Percentiles rank a stretch among this genome's conserved stretches.
These are phyloP conservation scores for Drosophila gaucha DNA, from an alignment of 2,888 invertebrate species.

Conservation along the genomic window DNA sequence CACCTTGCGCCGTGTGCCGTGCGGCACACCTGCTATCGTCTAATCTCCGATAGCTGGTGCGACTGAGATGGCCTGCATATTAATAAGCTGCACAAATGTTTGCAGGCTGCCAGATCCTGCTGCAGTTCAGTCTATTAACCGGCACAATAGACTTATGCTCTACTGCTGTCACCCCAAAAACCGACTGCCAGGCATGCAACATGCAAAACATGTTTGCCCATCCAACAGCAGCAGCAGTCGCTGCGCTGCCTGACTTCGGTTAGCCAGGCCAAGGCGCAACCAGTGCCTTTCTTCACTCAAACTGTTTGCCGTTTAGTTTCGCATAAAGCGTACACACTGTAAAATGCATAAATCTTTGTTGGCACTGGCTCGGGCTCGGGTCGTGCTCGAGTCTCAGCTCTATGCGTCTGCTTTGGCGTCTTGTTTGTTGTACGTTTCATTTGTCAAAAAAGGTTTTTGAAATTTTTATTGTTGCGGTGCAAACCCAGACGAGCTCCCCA, in stretches of 20 bases:
- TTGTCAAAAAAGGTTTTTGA: slow-evolving; percentile 65
- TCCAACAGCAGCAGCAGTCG: too few relatives aligned
- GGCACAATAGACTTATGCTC: slow-evolving; percentile 56
- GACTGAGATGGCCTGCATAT: slow-evolving; percentile 57
- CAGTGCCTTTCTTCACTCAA: slow-evolving; percentile 53
- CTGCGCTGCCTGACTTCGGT: slow-evolving; percentile 50
- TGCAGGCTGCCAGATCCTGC: slow-evolving; percentile 51
- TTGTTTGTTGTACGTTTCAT: slow-evolving; percentile 74
- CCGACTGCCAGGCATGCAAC: not conserved
- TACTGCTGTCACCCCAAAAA: not conserved
- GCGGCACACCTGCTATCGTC: slow-evolving; percentile 25
- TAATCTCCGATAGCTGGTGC: slow-evolving; percentile 47
- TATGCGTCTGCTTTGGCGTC: slow-evolving; percentile 43
- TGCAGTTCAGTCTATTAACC: slow-evolving; percentile 69
- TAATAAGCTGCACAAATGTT: slow-evolving; percentile 76
- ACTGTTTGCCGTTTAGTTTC: slow-evolving; percentile 74
- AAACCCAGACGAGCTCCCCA: not conserved
- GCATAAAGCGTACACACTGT: slow-evolving; percentile 65
- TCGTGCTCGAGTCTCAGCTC: not conserved
- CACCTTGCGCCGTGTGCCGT: slow-evolving; percentile 10
- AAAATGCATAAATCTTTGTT: slow-evolving; percentile 77
- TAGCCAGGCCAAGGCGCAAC: slow-evolving; percentile 14
- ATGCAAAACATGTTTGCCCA: slow-evolving; percentile 45
- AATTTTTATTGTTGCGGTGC: slow-evolving; percentile 50
- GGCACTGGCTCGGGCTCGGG: slow-evolving; percentile 40